Evolutionary conservation across 2,797 vertebrate genomes (phyloP).

Genomic region (Silurus aristotelis): DNA sequence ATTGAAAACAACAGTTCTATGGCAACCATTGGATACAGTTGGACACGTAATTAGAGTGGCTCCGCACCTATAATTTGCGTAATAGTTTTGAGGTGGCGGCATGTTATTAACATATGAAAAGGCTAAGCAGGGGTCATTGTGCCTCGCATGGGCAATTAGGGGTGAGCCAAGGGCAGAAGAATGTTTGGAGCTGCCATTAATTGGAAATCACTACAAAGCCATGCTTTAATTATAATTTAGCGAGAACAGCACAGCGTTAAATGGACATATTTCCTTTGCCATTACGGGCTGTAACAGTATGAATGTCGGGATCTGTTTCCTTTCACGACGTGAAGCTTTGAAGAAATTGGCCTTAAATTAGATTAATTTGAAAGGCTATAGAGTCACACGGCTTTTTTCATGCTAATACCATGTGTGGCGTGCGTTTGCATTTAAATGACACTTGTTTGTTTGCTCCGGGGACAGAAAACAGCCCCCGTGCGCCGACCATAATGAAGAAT

Average conservation of each 20-base stretch:
- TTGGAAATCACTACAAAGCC: conserved; percentile 80
- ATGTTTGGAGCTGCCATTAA: conserved; percentile 80
- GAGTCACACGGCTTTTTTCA: conserved; percentile 63
- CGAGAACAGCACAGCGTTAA: conserved; percentile 74
- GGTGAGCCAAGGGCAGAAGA: conserved; percentile 73
- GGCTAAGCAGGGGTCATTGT: conserved; percentile 79
- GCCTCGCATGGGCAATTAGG: conserved; percentile 77
- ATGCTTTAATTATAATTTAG: conserved; percentile 81
- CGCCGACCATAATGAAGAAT: conserved; percentile 30
- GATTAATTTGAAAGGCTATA: conserved; percentile 75
- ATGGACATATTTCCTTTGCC: conserved; percentile 72
- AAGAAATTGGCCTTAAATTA: conserved; percentile 77
- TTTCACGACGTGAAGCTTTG: conserved; percentile 74
- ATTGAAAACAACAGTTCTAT: conserved; percentile 60
- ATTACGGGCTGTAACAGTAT: conserved; percentile 73
- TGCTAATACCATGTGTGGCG: conserved; percentile 65
- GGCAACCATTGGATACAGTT: conserved; percentile 74
- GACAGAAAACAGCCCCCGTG: conserved; percentile 56
- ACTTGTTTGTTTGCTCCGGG: conserved; percentile 59
- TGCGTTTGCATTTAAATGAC: conserved; percentile 63
- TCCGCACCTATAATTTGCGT: conserved; percentile 81
- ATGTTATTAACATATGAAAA: conserved; percentile 84
- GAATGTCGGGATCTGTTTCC: conserved; percentile 74
- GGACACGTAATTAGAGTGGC: conserved; percentile 77
- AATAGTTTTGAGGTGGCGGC: conserved; percentile 80